Percentiles rank a stretch among this genome's conserved stretches.
Evolutionary conservation across 1,140 invertebrate species (phyloP).

Genomic region (Telenomus remus): DNA sequence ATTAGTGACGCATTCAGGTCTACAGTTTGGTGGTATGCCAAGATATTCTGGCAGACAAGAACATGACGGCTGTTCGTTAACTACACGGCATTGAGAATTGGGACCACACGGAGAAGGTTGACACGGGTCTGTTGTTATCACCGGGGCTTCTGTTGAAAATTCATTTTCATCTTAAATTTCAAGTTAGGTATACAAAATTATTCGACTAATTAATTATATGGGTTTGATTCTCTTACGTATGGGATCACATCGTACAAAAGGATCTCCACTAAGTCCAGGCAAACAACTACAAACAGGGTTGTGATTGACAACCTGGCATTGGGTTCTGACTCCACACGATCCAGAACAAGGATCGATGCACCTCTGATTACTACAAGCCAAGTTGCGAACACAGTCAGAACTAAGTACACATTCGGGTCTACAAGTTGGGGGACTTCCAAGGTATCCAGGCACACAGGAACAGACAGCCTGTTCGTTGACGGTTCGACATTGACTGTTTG

Average conservation of each 20-base stretch:
- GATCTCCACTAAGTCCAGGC: conserved; percentile 77
- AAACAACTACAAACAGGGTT: conserved; percentile 80
- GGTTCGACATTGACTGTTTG: conserved; percentile 79
- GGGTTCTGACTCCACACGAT: conserved; percentile 80
- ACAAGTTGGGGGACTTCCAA: conserved; percentile 81
- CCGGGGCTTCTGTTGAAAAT: conserved; percentile 66
- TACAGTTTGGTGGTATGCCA: conserved; percentile 80
- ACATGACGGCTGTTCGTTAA: conserved; percentile 80
- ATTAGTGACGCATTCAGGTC: conserved; percentile 81
- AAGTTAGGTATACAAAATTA: no score
- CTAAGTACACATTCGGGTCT: conserved; percentile 82
- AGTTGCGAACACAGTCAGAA: conserved; percentile 79
- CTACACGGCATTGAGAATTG: conserved; percentile 81
- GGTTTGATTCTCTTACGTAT: conserved; percentile 44
- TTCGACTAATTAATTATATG: no score
- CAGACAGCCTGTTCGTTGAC: conserved; percentile 81
- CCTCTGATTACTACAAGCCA: conserved; percentile 81
- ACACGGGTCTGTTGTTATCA: conserved; percentile 76
- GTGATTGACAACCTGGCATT: conserved; percentile 80
- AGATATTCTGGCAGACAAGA: conserved; percentile 79
- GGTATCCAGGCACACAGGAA: conserved; percentile 79
- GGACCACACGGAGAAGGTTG: conserved; percentile 82
- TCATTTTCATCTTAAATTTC: background rate
- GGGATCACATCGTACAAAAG: conserved; percentile 75
- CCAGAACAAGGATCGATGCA: conserved; percentile 82